phyloP scores from a whole-genome alignment of 2,797 vertebrate genomes.

The Oryzias dopingdopingensis region DNA sequence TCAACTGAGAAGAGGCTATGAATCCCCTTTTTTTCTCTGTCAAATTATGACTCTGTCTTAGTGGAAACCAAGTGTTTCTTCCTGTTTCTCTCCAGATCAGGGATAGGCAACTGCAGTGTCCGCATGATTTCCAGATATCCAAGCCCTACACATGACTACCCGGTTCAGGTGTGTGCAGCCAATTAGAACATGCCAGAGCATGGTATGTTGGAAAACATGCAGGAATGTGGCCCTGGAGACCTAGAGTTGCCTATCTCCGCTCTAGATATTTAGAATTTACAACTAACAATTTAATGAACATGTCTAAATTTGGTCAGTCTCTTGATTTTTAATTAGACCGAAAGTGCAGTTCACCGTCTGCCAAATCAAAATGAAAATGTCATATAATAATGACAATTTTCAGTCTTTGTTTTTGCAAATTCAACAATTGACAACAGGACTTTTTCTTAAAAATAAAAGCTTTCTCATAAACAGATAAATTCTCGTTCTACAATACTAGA shows the following conservation, averaged over 20 bases:
- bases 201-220: too few species aligned
- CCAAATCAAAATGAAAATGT: not conserved
- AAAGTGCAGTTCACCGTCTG: not conserved
- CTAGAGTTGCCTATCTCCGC: too few species aligned
- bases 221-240: too few species aligned
- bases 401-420: slow-evolving; percentile 14
- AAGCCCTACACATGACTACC: not conserved
- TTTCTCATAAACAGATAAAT: too few species aligned
- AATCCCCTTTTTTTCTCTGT: slow-evolving; percentile 12
- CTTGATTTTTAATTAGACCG: not conserved
- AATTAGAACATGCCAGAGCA: too few species aligned
- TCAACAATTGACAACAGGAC: slow-evolving; percentile 8
- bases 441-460: not conserved
- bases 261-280: too few species aligned
- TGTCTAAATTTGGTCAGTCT: slow-evolving; percentile 1
- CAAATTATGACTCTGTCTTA: slow-evolving; percentile 1
- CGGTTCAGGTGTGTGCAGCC: too few species aligned
- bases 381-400: not conserved
- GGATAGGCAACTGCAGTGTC: not conserved
- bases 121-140: too few species aligned
- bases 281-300: too few species aligned
- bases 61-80: not conserved
- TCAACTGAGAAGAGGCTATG: slow-evolving; percentile 23
- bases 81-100: not conserved
- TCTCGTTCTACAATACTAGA: too few species aligned